These are phyloP conservation scores for Limnephilus marmoratus DNA, from an alignment of 2,888 invertebrate species.

Conservation along the genomic window DNA sequence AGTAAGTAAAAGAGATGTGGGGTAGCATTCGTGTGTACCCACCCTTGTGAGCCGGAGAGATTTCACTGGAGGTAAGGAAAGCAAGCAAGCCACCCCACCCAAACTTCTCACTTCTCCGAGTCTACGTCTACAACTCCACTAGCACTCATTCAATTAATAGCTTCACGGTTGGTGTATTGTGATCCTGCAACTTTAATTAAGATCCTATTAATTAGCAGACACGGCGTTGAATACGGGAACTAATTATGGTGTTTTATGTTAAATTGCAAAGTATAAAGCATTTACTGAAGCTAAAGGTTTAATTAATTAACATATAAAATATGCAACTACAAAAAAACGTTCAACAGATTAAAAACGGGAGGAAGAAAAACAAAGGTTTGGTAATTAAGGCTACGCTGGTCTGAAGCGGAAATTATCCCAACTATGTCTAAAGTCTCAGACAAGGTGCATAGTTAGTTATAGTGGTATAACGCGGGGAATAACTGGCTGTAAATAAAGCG, in stretches of 20 bases:
- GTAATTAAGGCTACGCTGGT: neutral
- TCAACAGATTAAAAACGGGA: neutral
- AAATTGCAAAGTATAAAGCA: neutral
- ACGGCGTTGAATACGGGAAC: neutral
- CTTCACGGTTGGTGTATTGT: constrained; percentile 32
- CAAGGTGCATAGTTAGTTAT: neutral
- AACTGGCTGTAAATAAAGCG: constrained; percentile 61
- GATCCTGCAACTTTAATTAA: constrained; percentile 28
- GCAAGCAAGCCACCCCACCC: neutral
- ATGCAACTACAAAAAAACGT: neutral
- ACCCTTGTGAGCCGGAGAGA: constrained; percentile 44
- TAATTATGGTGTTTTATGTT: neutral
- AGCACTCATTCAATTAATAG: constrained; percentile 45
- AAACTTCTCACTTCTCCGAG: neutral
- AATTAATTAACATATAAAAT: neutral
- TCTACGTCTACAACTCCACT: neutral
- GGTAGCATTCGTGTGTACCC: constrained; percentile 29
- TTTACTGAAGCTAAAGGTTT: neutral
- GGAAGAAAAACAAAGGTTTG: neutral
- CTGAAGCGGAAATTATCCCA: neutral
- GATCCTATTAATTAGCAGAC: constrained; percentile 28
- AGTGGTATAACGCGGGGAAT: constrained; percentile 34
- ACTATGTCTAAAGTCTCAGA: constrained; percentile 18
- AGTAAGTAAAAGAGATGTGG: constrained; percentile 41
- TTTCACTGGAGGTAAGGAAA: constrained; percentile 13